Evolutionary conservation across 2,797 vertebrate genomes (phyloP).

Genomic region (Mus minutoides): DNA sequence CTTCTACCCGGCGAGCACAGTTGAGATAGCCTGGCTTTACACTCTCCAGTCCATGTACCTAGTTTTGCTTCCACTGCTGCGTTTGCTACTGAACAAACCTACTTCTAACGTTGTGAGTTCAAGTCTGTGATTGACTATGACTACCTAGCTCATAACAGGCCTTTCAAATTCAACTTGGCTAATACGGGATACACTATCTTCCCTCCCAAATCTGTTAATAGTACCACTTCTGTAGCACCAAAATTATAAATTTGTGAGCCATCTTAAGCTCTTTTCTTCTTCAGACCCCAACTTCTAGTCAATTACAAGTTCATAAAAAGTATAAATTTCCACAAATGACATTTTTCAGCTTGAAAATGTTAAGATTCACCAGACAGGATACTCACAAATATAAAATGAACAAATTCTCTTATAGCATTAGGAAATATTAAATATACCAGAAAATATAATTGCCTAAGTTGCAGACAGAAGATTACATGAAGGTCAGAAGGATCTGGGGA

Average conservation of each 20-base stretch:
- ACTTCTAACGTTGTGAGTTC: conserved; percentile 23
- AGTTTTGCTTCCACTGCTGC: not conserved
- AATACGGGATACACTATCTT: not conserved
- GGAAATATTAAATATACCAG: conserved; percentile 10
- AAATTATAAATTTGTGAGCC: conserved; percentile 53
- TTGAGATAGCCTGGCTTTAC: not conserved
- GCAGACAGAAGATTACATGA: conserved; percentile 15
- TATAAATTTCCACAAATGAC: conserved; percentile 18
- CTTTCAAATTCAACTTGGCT: conserved; percentile 27
- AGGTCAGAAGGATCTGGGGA: conserved; percentile 41
- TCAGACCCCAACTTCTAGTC: conserved; percentile 41
- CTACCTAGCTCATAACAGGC: not conserved
- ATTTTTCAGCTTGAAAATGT: not conserved
- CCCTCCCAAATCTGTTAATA: conserved; percentile 27
- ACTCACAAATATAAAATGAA: conserved; percentile 57
- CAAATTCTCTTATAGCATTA: not conserved
- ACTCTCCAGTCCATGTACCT: not conserved
- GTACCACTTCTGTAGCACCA: not conserved
- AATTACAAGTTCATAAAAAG: conserved; percentile 37
- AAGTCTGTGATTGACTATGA: not conserved
- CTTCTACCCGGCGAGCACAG: not conserved
- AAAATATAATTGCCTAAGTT: conserved; percentile 29
- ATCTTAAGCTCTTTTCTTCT: conserved; percentile 22
- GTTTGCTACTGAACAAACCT: not conserved
- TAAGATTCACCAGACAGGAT: conserved; percentile 1